Evolutionary conservation across 2,888 invertebrate genomes (phyloP).

Genomic region (Gymnoscelis rufifasciata): DNA sequence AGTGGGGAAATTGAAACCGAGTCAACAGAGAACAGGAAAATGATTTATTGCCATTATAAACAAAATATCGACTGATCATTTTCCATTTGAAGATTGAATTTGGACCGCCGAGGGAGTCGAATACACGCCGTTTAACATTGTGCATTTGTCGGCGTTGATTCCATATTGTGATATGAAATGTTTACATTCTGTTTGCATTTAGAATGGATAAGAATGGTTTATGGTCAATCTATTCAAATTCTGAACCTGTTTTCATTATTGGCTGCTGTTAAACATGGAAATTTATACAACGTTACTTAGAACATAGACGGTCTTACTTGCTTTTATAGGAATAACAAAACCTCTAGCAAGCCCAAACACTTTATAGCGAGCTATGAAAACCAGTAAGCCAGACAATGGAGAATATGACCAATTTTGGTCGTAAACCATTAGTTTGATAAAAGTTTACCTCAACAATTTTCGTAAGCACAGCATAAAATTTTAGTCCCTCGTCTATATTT

Average conservation of each 20-base stretch:
- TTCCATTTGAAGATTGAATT: conserved; percentile 67
- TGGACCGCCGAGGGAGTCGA: conserved; percentile 54
- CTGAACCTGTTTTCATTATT: conserved; percentile 5
- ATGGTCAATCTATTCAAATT: conserved; percentile 8
- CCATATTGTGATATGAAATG: conserved; percentile 17
- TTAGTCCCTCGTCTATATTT: conserved; percentile 67
- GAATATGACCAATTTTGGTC: conserved; percentile 25
- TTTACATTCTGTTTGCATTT: conserved; percentile 16
- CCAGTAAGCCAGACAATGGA: conserved; percentile 25
- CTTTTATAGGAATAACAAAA: background rate
- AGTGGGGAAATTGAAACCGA: conserved; percentile 75
- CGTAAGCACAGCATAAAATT: conserved; percentile 63
- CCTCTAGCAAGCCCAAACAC: conserved; percentile 13
- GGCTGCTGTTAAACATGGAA: conserved; percentile 1
- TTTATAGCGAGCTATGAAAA: conserved; percentile 19
- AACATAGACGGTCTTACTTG: background rate
- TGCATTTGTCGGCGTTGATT: conserved; percentile 17
- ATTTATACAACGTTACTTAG: conserved; percentile 2
- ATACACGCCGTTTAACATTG: conserved; percentile 38
- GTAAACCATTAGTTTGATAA: conserved; percentile 29
- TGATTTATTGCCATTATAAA: conserved; percentile 75
- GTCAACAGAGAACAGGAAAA: conserved; percentile 65
- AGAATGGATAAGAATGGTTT: conserved; percentile 16
- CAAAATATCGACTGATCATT: conserved; percentile 74
- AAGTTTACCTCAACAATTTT: conserved; percentile 47